Conservation (phyloP, 2,797 vertebrate genomes). For the Tolypeutes matacus region DNA sequence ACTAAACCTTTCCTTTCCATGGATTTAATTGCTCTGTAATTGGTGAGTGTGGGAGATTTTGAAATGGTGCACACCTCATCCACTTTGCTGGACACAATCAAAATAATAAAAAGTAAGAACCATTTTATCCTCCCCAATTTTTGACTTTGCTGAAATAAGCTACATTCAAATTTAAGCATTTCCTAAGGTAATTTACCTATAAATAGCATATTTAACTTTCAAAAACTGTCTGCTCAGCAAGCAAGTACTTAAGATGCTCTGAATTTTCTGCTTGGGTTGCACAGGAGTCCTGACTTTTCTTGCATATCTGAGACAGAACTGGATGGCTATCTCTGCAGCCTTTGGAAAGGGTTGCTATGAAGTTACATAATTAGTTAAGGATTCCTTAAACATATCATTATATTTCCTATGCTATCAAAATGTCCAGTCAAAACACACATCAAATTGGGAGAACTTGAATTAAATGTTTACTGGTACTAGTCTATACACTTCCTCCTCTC, state of each 20-base stretch:
- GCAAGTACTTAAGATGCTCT: conserved; percentile 39
- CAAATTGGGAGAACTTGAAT: conserved; percentile 12
- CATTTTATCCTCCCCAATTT: conserved; percentile 59
- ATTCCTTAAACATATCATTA: conserved; percentile 8
- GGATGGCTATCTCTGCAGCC: background rate
- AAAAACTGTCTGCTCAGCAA: conserved; percentile 53
- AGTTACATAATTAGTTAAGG: conserved; percentile 26
- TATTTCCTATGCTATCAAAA: conserved; percentile 14
- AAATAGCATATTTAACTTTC: conserved; percentile 60
- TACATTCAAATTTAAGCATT: conserved; percentile 62
- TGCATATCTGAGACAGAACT: conserved; percentile 13
- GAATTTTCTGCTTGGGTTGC: conserved; percentile 57
- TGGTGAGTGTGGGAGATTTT: conserved; percentile 22
- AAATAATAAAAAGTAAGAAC: conserved; percentile 6
- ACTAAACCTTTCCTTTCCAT: conserved; percentile 56
- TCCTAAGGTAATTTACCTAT: conserved; percentile 56
- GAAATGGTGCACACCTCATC: conserved; percentile 27
- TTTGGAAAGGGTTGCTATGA: conserved; percentile 57
- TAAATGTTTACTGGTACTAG: conserved; percentile 22
- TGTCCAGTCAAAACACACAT: background rate
- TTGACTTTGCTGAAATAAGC: conserved; percentile 52
- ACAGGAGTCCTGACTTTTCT: conserved; percentile 51
- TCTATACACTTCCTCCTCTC: background rate
- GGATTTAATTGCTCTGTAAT: conserved; percentile 35
- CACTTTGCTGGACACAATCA: background rate